A percentile compares a stretch with the other conserved stretches of the same genome.
phyloP scores from a whole-genome alignment of 1,140 invertebrate genomes.

The Heliconius hermathena region DNA sequence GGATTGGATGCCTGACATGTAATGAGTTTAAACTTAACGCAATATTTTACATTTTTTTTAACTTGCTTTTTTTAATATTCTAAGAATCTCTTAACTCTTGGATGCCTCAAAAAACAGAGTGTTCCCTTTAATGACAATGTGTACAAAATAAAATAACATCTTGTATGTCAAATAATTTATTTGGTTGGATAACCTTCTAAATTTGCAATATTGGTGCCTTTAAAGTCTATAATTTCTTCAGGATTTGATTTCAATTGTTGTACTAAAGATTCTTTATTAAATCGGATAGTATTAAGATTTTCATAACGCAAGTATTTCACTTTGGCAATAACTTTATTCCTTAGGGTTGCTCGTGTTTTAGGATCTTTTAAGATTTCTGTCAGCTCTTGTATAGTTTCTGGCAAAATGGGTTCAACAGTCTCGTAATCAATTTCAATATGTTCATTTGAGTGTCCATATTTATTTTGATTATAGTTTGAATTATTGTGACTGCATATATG shows the following conservation, averaged over 20 bases:
- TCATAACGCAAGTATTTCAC: conserved; percentile 56
- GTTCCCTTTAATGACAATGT: neutral
- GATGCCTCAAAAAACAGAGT: too few relatives aligned
- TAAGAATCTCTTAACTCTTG: too few relatives aligned
- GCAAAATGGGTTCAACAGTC: conserved; percentile 41
- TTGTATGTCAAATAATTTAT: conserved; percentile 1
- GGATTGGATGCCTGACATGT: too few relatives aligned
- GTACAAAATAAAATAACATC: neutral
- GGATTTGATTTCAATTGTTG: conserved; percentile 59
- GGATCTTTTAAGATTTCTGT: conserved; percentile 52
- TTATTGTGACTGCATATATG: conserved; percentile 60
- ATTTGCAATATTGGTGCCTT: conserved; percentile 61
- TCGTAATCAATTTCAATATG: conserved; percentile 54
- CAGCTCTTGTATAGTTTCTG: conserved; percentile 55
- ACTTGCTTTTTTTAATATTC: too few relatives aligned
- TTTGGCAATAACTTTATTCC: conserved; percentile 62
- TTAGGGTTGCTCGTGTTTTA: conserved; percentile 40
- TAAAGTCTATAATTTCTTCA: conserved; percentile 61
- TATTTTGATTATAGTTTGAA: conserved; percentile 18
- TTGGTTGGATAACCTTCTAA: conserved; percentile 58
- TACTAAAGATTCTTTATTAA: conserved; percentile 57
- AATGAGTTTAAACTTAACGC: too few relatives aligned
- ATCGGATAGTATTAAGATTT: conserved; percentile 55
- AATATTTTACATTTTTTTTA: too few relatives aligned
- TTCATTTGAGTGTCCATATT: conserved; percentile 19